These are phyloP conservation scores for Toxotes chatareus DNA, from an alignment of 2,113 vertebrate genomes.

Conservation along the genomic window DNA sequence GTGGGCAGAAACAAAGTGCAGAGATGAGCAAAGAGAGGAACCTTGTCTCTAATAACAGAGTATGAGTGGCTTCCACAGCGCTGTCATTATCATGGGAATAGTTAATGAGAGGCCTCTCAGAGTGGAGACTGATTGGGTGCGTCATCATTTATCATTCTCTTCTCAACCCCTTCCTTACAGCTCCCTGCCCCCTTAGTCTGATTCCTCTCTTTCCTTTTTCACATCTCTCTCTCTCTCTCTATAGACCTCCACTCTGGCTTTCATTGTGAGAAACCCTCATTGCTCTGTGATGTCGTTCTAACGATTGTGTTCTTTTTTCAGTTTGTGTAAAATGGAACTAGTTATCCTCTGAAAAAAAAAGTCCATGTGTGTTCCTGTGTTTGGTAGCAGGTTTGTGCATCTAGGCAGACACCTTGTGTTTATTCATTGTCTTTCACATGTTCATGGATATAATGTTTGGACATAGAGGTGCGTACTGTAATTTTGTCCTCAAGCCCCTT, in stretches of 20 bases:
- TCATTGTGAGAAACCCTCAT: slow-evolving; percentile 23
- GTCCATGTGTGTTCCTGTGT: background rate
- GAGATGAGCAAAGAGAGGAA: slow-evolving; percentile 25
- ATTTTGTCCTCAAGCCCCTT: background rate
- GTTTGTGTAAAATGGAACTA: slow-evolving; percentile 1
- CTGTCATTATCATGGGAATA: slow-evolving; percentile 48
- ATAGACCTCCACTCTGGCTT: slow-evolving; percentile 7
- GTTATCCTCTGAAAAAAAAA: background rate
- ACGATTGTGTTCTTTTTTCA: slow-evolving; percentile 23
- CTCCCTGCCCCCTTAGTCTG: slow-evolving; percentile 11
- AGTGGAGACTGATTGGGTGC: slow-evolving; percentile 58
- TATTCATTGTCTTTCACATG: no score
- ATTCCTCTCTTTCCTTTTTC: slow-evolving; percentile 33
- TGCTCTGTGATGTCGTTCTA: slow-evolving; percentile 30
- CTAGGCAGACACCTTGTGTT: background rate
- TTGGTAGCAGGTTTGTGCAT: background rate
- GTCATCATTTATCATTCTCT: slow-evolving; percentile 47
- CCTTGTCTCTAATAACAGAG: slow-evolving; percentile 56
- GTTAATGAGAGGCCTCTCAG: slow-evolving; percentile 63
- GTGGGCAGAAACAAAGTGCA: slow-evolving; percentile 14
- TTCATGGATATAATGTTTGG: background rate
- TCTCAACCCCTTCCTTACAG: slow-evolving; percentile 5
- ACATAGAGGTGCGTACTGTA: background rate
- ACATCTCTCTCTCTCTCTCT: slow-evolving; percentile 25
- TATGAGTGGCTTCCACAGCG: slow-evolving; percentile 36